Percentiles rank a stretch among this genome's conserved stretches.
Conservation (phyloP, 2,888 invertebrate species). For the Hypena proboscidalis region DNA sequence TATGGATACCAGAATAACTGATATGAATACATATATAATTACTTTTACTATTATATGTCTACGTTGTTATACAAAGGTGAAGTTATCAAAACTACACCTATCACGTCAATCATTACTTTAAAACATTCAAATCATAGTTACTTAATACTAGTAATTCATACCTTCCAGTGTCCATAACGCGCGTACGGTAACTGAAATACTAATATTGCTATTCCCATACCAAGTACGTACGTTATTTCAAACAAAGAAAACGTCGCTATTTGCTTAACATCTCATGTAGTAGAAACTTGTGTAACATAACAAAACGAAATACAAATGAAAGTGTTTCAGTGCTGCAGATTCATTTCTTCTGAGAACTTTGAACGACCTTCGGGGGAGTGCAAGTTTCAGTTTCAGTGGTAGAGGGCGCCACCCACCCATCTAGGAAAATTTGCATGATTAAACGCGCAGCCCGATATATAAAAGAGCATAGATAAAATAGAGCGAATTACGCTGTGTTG, state of each 20-base stretch:
- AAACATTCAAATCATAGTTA: no score
- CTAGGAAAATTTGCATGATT: constrained; percentile 80
- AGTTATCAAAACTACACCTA: no score
- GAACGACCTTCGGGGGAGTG: constrained; percentile 78
- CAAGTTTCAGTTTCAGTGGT: constrained; percentile 77
- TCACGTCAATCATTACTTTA: no score
- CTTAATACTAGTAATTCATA: no score
- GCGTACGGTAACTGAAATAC: no score
- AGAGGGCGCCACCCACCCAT: constrained; percentile 66
- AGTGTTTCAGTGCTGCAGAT: constrained; percentile 76
- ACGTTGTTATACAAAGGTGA: no score
- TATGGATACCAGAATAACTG: no score
- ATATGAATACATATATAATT: no score
- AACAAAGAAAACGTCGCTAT: constrained; percentile 2
- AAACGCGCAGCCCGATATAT: constrained; percentile 69
- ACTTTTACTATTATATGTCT: no score
- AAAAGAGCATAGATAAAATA: constrained; percentile 50
- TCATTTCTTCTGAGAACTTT: constrained; percentile 78
- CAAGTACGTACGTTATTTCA: neutral
- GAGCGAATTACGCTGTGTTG: constrained; percentile 32
- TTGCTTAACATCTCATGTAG: constrained; percentile 11
- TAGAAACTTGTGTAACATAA: constrained; percentile 36
- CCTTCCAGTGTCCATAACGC: no score
- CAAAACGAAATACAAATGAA: constrained; percentile 63
- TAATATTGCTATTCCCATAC: no score